A percentile compares a stretch with the other conserved stretches of the same genome.
These are phyloP conservation scores for Herpailurus yagouaroundi DNA, from an alignment of 2,113 vertebrate genomes.

Conservation along the genomic window DNA sequence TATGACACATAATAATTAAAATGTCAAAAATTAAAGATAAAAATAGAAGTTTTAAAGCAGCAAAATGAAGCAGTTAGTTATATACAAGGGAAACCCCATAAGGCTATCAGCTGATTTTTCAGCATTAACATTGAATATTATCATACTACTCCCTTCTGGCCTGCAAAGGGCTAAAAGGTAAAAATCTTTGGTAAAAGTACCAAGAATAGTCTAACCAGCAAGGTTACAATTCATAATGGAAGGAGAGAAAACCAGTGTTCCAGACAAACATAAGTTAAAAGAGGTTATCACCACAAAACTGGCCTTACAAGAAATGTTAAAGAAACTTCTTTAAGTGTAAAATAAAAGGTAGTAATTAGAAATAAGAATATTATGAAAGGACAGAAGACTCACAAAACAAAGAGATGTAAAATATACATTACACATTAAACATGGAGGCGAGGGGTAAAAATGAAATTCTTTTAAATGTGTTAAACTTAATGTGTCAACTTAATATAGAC, in stretches of 20 bases:
- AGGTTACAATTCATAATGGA: not conserved
- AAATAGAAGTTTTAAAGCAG: not conserved
- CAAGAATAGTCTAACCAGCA: not conserved
- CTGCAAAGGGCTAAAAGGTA: not conserved
- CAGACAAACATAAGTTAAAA: not conserved
- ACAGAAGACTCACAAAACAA: not conserved
- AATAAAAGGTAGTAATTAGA: not conserved
- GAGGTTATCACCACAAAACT: not conserved
- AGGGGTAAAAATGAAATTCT: not conserved
- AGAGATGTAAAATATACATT: not conserved
- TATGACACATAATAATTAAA: not conserved
- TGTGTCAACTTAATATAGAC: not conserved
- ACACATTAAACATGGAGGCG: not conserved
- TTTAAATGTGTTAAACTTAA: not conserved
- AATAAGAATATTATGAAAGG: not conserved
- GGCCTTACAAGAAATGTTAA: not conserved
- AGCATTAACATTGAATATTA: not conserved
- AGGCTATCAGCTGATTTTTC: not conserved
- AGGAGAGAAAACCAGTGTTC: not conserved
- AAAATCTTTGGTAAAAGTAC: not conserved
- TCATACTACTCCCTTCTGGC: too few relatives aligned
- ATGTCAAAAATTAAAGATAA: not conserved
- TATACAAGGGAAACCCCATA: not conserved
- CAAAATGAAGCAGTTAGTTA: not conserved
- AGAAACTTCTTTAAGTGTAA: not conserved